phyloP scores from a whole-genome alignment of 2,888 invertebrate genomes.

The Gari tellinella region DNA sequence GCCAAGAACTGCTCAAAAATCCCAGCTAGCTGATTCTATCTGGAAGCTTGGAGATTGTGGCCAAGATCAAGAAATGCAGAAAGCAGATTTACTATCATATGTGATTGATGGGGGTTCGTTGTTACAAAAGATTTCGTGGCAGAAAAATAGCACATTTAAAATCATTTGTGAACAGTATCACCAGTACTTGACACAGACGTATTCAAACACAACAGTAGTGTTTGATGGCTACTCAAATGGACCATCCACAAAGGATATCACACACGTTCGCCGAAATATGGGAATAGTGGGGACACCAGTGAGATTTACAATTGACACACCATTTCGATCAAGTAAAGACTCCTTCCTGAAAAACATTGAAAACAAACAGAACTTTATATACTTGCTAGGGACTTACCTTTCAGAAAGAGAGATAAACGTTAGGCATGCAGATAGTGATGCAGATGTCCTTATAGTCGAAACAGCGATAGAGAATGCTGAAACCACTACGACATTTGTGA shows the following conservation, averaged over 20 bases:
- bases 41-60: constrained; percentile 24
- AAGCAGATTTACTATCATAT: too few relatives aligned
- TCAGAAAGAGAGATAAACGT: neutral
- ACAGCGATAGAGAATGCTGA: constrained; percentile 17
- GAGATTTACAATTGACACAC: neutral
- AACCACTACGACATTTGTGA: neutral
- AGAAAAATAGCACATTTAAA: too few relatives aligned
- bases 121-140: too few relatives aligned
- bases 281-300: neutral
- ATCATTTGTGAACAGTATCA: too few relatives aligned
- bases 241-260: too few relatives aligned
- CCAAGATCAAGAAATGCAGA: too few relatives aligned
- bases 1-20: constrained; percentile 47
- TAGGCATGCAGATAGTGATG: constrained; percentile 25
- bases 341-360: neutral
- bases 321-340: constrained; percentile 9
- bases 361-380: constrained; percentile 17
- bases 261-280: too few relatives aligned
- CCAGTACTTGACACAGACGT: too few relatives aligned
- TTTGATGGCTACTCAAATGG: too few relatives aligned
- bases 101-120: too few relatives aligned
- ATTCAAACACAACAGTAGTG: too few relatives aligned
- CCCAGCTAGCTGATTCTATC: constrained; percentile 57
- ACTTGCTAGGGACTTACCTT: constrained; percentile 11
- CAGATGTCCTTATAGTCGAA: constrained; percentile 14